Evolutionary conservation across 2,797 vertebrate species (phyloP).

Genomic region (Gymnodraco acuticeps): DNA sequence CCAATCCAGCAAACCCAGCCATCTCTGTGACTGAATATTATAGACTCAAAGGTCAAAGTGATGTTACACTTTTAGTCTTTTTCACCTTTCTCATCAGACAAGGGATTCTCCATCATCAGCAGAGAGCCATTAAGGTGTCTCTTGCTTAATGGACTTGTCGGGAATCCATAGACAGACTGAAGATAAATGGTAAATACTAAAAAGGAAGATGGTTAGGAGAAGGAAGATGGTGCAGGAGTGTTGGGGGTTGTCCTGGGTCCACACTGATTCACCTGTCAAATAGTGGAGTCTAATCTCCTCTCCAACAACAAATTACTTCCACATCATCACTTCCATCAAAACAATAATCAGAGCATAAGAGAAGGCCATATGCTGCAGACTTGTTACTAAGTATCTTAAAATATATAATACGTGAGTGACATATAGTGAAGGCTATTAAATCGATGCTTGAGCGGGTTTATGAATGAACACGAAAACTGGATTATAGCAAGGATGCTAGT

Average conservation of each 20-base stretch:
- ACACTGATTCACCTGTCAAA: slow-evolving; percentile 84
- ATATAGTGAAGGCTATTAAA: slow-evolving; percentile 36
- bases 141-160: slow-evolving; percentile 86
- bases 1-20: slow-evolving; percentile 43
- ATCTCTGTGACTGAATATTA: slow-evolving; percentile 61
- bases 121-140: slow-evolving; percentile 82
- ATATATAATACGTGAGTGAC: slow-evolving; percentile 34
- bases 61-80: slow-evolving; percentile 76
- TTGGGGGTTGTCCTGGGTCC: slow-evolving; percentile 66
- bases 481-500: slow-evolving; percentile 32
- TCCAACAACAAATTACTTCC: slow-evolving; percentile 77
- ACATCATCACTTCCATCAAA: slow-evolving; percentile 71
- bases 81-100: slow-evolving; percentile 79
- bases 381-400: slow-evolving; percentile 36
- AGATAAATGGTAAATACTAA: slow-evolving; percentile 85
- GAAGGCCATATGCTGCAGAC: slow-evolving; percentile 49
- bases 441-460: slow-evolving; percentile 47
- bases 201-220: slow-evolving; percentile 80
- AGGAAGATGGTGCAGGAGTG: slow-evolving; percentile 61
- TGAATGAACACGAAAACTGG: slow-evolving; percentile 50
- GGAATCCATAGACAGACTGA: slow-evolving; percentile 80
- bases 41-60: slow-evolving; percentile 73
- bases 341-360: slow-evolving; percentile 54
- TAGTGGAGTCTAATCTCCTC: slow-evolving; percentile 71
- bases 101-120: slow-evolving; percentile 84